Evolutionary conservation across 2,888 invertebrate species (phyloP), one percentile per base, ranked within the genome.

Genomic region (Tryphoninae sp.): DNA sequence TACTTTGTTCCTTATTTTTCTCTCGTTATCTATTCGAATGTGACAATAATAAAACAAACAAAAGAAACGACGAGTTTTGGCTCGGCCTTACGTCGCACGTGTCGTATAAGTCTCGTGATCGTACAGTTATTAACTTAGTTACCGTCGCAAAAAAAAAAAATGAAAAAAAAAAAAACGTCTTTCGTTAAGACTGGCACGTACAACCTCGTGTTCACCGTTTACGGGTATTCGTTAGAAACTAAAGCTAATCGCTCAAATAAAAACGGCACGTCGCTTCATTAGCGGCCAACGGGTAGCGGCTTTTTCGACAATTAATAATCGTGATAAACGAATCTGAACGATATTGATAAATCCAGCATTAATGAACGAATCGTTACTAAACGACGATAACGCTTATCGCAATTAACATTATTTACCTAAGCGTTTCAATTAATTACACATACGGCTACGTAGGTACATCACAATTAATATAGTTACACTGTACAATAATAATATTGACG

Each of bases 381-480:
- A 85, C 82, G 81, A 81, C 84, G 83, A 85, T 84, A 85, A 84
- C 84, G 84, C 71, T 76, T 77, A 65, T 78, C 51, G 58, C 68
- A 72, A 75, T 51, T 68, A 79, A 75, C 55, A 74, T 62, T 74
- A 61, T 69, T 58, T 62, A 58, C 58, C 51, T 59, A 68, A 68
- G 75, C 74, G 61, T 78, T 78, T 79, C 83, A 78, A 83, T 69
- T 80, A 78, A 80, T 79, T 86, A 87, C 89, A 89, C 89, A 89
- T 89, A 88, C 85, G 86, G 84, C 90, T 91, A 91, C 89, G 89
- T 87, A 90, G 89, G 89, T 90, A 91, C 91, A 91, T 92, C 92
- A 91, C 91, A 92, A 89, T 87, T 86, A 89, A 90, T 91, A 92
- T 91, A 91, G 88, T 91, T 92, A 92, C 91, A 92, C 91, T 92